Evolutionary conservation across 2,888 invertebrate species (phyloP).

Genomic region (Tineola bisselliella): DNA sequence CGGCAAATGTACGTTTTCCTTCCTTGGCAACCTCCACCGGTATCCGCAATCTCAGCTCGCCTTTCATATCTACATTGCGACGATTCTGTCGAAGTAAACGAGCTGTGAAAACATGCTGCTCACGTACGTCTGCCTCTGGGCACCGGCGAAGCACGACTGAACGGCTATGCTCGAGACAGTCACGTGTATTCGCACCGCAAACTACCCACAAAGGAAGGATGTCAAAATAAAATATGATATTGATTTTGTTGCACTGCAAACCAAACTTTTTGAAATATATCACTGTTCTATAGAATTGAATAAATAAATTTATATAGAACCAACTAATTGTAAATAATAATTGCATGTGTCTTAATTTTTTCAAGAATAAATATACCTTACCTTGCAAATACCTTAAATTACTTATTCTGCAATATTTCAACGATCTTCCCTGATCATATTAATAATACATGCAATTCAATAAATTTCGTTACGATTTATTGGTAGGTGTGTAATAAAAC

Average conservation of each 20-base stretch:
- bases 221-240: constrained; percentile 7
- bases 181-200: constrained; percentile 13
- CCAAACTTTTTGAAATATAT: too few relatives aligned
- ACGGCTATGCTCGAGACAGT: constrained; percentile 4
- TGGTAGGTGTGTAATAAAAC: constrained; percentile 19
- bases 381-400: too few relatives aligned
- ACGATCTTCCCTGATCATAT: background rate
- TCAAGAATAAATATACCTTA: too few relatives aligned
- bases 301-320: too few relatives aligned
- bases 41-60: constrained; percentile 34
- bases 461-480: background rate
- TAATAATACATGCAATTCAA: background rate
- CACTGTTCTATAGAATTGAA: too few relatives aligned
- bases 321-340: too few relatives aligned
- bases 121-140: constrained; percentile 28
- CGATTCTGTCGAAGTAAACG: constrained; percentile 38
- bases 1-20: constrained; percentile 1
- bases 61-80: constrained; percentile 32
- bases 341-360: too few relatives aligned
- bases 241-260: background rate
- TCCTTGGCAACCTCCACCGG: constrained; percentile 1
- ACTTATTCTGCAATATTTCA: too few relatives aligned
- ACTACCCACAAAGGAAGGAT: constrained; percentile 13
- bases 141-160: constrained; percentile 13
- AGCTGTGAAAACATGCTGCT: constrained; percentile 35